Percentiles rank a stretch among this genome's conserved stretches.
Evolutionary conservation across 2,113 vertebrate species (phyloP).

Genomic region (Petaurus breviceps): DNA sequence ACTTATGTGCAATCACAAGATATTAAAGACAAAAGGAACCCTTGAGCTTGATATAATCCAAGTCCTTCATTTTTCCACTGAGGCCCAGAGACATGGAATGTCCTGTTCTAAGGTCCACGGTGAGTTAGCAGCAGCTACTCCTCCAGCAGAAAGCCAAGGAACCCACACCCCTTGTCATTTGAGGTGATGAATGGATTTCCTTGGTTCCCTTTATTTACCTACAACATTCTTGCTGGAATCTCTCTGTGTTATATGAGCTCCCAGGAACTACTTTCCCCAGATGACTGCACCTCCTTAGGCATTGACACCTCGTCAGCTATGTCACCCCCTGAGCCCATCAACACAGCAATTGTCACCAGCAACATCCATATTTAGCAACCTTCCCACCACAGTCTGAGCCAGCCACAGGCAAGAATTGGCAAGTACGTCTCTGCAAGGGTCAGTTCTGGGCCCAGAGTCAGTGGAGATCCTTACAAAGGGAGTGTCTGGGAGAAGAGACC

Average conservation of each 20-base stretch:
- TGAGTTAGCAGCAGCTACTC: background rate
- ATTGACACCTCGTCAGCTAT: background rate
- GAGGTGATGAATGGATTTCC: background rate
- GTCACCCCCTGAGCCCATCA: background rate
- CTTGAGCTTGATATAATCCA: background rate
- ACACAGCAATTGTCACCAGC: background rate
- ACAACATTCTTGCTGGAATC: background rate
- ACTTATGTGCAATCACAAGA: background rate
- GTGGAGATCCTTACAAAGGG: background rate
- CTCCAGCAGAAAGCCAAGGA: background rate
- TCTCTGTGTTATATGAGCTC: background rate
- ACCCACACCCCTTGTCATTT: background rate
- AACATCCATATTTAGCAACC: background rate
- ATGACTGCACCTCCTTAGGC: background rate
- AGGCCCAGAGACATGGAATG: background rate
- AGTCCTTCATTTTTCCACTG: background rate
- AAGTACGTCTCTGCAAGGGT: background rate
- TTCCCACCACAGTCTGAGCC: background rate
- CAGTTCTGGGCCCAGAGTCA: background rate
- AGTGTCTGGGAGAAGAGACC: background rate
- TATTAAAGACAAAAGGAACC: background rate
- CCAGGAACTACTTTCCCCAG: background rate
- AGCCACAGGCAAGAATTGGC: background rate
- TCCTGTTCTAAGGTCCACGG: background rate
- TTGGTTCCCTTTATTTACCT: conserved; percentile 3